phyloP scores from a whole-genome alignment of 1,140 invertebrate species.

The Parasteatoda tepidariorum region DNA sequence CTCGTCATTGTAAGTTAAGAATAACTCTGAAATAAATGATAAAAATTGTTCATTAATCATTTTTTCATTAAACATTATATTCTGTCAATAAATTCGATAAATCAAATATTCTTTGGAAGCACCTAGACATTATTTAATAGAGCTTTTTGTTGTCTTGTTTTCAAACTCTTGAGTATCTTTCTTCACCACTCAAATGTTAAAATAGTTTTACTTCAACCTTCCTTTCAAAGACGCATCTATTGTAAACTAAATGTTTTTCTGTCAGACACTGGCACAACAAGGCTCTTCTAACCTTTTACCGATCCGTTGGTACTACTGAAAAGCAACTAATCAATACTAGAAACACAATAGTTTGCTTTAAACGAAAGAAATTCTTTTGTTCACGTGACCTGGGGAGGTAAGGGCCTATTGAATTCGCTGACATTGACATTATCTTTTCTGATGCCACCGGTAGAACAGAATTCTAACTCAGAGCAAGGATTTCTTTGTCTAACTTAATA shows the following conservation, averaged over 20 bases:
- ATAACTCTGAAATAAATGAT: too few relatives aligned
- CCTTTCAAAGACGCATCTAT: background rate
- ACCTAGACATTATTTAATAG: too few relatives aligned
- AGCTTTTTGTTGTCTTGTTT: too few relatives aligned
- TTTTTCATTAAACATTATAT: too few relatives aligned
- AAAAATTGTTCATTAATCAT: too few relatives aligned
- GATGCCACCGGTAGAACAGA: background rate
- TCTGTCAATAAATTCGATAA: too few relatives aligned
- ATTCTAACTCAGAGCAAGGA: background rate
- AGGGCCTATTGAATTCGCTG: conserved; percentile 17
- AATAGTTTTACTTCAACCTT: background rate
- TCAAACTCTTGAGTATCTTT: too few relatives aligned
- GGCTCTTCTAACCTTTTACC: conserved; percentile 41
- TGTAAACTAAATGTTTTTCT: conserved; percentile 42
- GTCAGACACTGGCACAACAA: conserved; percentile 7
- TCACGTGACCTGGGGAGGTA: conserved; percentile 24
- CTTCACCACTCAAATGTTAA: background rate
- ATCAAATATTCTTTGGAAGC: too few relatives aligned
- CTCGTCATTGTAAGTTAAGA: too few relatives aligned
- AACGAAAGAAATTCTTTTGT: conserved; percentile 45
- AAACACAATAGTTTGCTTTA: conserved; percentile 56
- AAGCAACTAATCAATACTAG: conserved; percentile 48
- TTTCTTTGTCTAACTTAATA: background rate
- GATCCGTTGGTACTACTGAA: conserved; percentile 32
- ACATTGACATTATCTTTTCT: background rate